Conservation (phyloP, 2,797 vertebrate species). For the Phyllotis vaccarum region DNA sequence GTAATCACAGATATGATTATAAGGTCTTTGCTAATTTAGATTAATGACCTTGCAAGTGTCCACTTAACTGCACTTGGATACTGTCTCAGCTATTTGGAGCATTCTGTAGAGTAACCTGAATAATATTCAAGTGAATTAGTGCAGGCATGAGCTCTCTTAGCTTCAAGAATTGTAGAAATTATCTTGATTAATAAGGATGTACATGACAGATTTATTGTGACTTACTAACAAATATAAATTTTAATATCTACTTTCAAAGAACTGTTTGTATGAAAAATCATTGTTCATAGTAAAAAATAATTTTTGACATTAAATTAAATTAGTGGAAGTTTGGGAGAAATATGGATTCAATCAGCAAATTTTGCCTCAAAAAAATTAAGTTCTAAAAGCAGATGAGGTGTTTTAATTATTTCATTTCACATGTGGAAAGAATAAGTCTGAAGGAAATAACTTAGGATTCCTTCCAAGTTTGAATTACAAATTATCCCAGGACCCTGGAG, state of each 20-base stretch:
- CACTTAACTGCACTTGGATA: not conserved
- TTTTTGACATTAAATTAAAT: constrained; percentile 82
- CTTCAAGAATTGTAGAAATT: constrained; percentile 80
- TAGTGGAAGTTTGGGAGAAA: constrained; percentile 84
- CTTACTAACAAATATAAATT: constrained; percentile 85
- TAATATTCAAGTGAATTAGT: constrained; percentile 80
- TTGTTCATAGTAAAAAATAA: constrained; percentile 81
- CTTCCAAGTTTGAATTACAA: constrained; percentile 90
- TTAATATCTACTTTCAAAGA: constrained; percentile 82
- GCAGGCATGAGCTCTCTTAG: constrained; percentile 78
- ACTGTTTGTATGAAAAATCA: constrained; percentile 71
- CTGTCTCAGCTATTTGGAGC: constrained; percentile 1
- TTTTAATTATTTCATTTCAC: constrained; percentile 90
- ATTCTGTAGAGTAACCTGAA: constrained; percentile 11
- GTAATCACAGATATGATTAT: constrained; percentile 42
- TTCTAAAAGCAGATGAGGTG: constrained; percentile 90
- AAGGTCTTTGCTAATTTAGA: constrained; percentile 59
- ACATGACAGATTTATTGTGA: constrained; percentile 82
- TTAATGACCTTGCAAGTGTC: constrained; percentile 28
- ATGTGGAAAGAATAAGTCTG: constrained; percentile 90
- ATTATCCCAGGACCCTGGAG: constrained; percentile 86
- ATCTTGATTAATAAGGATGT: constrained; percentile 80
- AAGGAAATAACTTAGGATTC: constrained; percentile 88
- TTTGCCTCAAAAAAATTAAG: constrained; percentile 76
- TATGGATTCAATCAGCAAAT: constrained; percentile 88